Conservation (phyloP, 2,888 invertebrate genomes). For the Hipparchia semele region DNA sequence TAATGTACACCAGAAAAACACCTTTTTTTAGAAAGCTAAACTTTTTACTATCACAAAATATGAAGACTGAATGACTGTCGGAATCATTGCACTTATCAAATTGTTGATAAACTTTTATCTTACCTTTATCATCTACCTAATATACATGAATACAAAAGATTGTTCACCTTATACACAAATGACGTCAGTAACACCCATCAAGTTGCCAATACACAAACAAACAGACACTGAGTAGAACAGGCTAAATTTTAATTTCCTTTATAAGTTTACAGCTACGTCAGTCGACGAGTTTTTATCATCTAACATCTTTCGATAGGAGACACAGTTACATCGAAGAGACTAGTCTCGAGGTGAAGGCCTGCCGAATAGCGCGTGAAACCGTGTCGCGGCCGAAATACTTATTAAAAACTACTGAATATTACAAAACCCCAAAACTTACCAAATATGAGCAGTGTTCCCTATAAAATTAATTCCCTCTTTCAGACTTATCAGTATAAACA, state of each 20-base stretch:
- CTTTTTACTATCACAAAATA: conserved; percentile 18
- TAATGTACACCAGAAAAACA: conserved; percentile 16
- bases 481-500: conserved; percentile 64
- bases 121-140: conserved; percentile 49
- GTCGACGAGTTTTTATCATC: conserved; percentile 14
- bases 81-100: conserved; percentile 59
- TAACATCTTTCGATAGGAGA: conserved; percentile 1
- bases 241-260: conserved; percentile 56
- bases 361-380: conserved; percentile 44
- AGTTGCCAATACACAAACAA: conserved; percentile 62
- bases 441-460: conserved; percentile 62
- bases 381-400: conserved; percentile 50
- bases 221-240: conserved; percentile 49
- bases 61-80: conserved; percentile 39
- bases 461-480: conserved; percentile 57
- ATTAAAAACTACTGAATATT: conserved; percentile 65
- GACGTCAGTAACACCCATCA: conserved; percentile 71
- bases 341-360: conserved; percentile 44
- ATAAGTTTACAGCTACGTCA: conserved; percentile 55
- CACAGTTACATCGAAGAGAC: conserved; percentile 34
- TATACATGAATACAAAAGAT: conserved; percentile 62
- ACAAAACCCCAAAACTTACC: conserved; percentile 68
- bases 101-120: conserved; percentile 72
- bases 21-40: conserved; percentile 29
- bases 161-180: conserved; percentile 61